Evolutionary conservation across 2,797 vertebrate species (phyloP).

Genomic region (Enteromius fasciolatus): DNA sequence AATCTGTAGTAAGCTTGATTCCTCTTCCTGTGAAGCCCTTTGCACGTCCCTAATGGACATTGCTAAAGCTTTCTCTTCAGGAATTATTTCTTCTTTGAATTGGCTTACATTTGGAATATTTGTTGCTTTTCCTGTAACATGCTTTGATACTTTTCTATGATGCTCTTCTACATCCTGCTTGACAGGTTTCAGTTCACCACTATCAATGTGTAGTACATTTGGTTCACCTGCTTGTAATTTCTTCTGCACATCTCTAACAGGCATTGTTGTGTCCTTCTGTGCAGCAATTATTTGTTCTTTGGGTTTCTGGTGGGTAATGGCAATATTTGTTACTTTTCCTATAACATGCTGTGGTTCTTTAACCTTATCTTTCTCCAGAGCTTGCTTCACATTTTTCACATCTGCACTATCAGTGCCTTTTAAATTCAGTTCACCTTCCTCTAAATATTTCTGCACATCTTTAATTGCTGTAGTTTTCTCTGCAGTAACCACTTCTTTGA

Average conservation of each 20-base stretch:
- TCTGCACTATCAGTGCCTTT: neutral
- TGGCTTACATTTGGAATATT: neutral
- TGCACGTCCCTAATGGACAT: constrained; percentile 2
- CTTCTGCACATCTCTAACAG: neutral
- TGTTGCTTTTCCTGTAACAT: neutral
- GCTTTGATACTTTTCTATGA: neutral
- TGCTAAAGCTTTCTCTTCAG: neutral
- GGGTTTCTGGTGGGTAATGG: neutral
- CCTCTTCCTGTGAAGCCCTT: neutral
- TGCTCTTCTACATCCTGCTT: neutral
- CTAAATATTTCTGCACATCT: constrained; percentile 43
- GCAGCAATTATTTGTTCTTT: neutral
- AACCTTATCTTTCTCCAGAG: neutral
- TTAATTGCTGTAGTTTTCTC: constrained; percentile 49
- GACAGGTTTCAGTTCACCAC: neutral
- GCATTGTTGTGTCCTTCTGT: neutral
- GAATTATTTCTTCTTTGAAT: neutral
- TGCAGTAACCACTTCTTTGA: constrained; percentile 37
- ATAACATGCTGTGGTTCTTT: neutral
- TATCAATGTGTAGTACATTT: neutral
- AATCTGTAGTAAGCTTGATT: neutral
- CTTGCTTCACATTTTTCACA: neutral
- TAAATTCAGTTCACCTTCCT: neutral
- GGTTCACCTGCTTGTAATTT: neutral
- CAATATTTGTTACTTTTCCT: neutral